Conservation (phyloP, 2,797 vertebrate genomes). For the Pteronotus mesoamericanus region DNA sequence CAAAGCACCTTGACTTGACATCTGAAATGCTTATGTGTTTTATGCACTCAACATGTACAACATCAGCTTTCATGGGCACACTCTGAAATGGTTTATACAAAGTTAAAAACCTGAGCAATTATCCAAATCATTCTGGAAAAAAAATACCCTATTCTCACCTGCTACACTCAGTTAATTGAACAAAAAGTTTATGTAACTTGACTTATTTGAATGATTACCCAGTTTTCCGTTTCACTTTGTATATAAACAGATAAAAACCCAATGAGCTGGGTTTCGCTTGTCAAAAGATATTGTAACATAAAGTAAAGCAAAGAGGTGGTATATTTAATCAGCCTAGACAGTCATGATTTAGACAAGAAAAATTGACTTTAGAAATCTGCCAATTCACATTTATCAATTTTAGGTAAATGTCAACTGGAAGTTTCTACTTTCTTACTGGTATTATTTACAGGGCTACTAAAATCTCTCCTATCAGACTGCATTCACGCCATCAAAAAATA, state of each 20-base stretch:
- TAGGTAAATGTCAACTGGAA: constrained; percentile 6
- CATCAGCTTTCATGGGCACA: background rate
- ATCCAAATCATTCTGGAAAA: background rate
- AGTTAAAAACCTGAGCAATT: background rate
- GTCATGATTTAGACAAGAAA: constrained; percentile 50
- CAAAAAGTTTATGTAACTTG: background rate
- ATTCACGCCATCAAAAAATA: background rate
- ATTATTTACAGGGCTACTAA: background rate
- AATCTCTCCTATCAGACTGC: background rate
- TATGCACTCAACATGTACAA: background rate
- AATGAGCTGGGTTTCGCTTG: background rate
- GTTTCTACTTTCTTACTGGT: background rate
- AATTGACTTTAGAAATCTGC: constrained; percentile 20
- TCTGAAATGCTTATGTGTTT: background rate
- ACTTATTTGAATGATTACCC: constrained; percentile 39
- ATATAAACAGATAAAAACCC: constrained; percentile 34
- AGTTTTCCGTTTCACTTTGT: constrained; percentile 39
- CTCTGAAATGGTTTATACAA: background rate
- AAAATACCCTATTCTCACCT: background rate
- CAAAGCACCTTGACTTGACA: background rate
- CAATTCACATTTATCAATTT: constrained; percentile 1
- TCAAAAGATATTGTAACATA: background rate
- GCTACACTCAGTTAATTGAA: background rate
- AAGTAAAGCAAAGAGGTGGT: background rate
- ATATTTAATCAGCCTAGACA: constrained; percentile 13